Percentiles rank a stretch among this genome's conserved stretches.
phyloP scores from a whole-genome alignment of 2,888 invertebrate species.

The Lasioglossum marginatum region DNA sequence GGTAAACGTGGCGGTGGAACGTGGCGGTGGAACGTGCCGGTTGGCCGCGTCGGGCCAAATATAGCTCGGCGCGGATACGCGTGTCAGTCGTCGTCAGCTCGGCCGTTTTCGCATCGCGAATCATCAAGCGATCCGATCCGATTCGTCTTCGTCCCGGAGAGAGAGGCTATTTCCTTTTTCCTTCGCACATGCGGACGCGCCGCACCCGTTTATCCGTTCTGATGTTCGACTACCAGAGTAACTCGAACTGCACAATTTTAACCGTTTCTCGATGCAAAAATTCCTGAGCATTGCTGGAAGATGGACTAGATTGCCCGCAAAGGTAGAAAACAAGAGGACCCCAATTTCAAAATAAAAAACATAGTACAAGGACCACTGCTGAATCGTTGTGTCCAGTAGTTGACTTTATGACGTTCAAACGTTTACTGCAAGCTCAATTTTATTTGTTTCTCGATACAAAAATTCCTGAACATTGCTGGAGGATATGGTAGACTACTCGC shows the following conservation, averaged over 20 bases:
- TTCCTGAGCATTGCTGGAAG: not conserved
- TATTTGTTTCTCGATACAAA: no score
- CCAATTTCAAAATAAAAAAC: no score
- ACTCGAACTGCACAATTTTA: not conserved
- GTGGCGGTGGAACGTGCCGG: slow-evolving; percentile 52
- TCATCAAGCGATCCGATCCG: slow-evolving; percentile 7
- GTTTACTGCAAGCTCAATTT: no score
- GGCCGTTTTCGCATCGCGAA: slow-evolving; percentile 27
- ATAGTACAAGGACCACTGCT: no score
- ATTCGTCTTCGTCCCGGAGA: not conserved
- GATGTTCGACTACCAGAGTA: not conserved
- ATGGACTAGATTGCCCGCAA: not conserved
- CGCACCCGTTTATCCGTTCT: not conserved
- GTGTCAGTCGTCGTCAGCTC: slow-evolving; percentile 68
- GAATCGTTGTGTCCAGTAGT: no score
- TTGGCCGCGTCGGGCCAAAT: slow-evolving; percentile 42
- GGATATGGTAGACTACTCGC: no score
- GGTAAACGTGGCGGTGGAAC: slow-evolving; percentile 46
- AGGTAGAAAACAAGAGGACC: no score
- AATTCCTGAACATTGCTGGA: no score
- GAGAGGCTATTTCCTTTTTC: not conserved
- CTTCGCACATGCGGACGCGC: not conserved
- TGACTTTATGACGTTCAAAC: no score
- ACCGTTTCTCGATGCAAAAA: not conserved
- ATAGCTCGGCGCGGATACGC: slow-evolving; percentile 54